These are phyloP conservation scores for Pangasius mekongensis DNA, from an alignment of 2,797 vertebrate genomes.

Conservation along the genomic window DNA sequence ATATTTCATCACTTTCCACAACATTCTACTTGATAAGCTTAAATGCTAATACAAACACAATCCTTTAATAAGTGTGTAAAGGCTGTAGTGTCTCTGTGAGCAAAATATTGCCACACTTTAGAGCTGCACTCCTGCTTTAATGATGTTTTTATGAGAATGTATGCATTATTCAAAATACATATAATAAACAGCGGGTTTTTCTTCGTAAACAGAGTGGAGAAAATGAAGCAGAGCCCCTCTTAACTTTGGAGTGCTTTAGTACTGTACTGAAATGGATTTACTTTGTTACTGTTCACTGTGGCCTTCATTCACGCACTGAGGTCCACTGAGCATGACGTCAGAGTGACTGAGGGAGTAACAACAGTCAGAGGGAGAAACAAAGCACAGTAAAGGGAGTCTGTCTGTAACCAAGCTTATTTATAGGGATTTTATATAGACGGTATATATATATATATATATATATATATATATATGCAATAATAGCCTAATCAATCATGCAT, in stretches of 20 bases:
- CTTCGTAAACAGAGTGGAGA: not conserved
- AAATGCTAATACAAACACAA: not conserved
- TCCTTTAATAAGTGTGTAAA: not conserved
- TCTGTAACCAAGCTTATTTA: not conserved
- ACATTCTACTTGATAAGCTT: not conserved
- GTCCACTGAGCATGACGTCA: conserved; percentile 21
- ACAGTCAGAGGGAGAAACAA: not conserved
- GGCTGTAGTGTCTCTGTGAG: not conserved
- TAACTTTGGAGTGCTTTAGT: not conserved
- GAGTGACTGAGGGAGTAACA: not conserved
- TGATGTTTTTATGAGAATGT: not conserved
- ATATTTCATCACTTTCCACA: not conserved
- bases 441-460: too few species aligned
- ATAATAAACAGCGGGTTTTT: not conserved
- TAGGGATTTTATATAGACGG: not conserved
- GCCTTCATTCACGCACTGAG: not conserved
- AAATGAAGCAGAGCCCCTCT: not conserved
- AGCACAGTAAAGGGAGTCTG: not conserved
- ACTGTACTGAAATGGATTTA: not conserved
- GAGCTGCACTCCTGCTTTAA: not conserved
- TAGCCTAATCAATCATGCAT: not conserved
- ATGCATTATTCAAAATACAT: not conserved
- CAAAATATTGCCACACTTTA: not conserved
- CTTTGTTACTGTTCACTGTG: not conserved
- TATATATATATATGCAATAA: not conserved